Evolutionary conservation across 2,888 invertebrate genomes (phyloP).

Genomic region (Crematogaster levior): DNA sequence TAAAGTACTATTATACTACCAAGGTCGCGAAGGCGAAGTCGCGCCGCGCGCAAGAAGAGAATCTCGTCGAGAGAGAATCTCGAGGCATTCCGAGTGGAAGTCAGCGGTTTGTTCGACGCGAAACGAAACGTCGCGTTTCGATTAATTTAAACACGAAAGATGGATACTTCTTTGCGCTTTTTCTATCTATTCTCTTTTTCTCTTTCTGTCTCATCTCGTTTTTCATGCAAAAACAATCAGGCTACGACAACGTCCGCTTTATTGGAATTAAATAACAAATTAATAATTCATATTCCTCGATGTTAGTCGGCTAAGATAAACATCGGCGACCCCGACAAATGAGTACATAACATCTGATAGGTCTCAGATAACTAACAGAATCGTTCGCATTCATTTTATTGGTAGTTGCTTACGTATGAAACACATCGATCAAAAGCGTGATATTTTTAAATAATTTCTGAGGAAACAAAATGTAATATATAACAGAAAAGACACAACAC

Average conservation of each 20-base stretch:
- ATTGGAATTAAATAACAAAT: constrained; percentile 31
- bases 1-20: constrained; percentile 19
- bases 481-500: too few species aligned
- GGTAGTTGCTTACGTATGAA: background rate
- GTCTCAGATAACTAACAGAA: background rate
- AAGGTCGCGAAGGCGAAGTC: constrained; percentile 11
- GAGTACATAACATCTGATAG: background rate
- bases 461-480: background rate
- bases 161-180: background rate
- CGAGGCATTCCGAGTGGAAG: background rate
- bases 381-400: background rate
- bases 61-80: constrained; percentile 9
- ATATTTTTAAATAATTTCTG: background rate
- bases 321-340: background rate
- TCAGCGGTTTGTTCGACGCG: background rate
- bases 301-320: background rate
- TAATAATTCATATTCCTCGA: constrained; percentile 12
- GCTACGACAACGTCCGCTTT: background rate
- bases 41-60: background rate
- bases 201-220: background rate
- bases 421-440: background rate
- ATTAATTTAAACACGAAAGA: constrained; percentile 18
- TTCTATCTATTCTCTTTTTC: background rate
- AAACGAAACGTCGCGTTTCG: constrained; percentile 1
- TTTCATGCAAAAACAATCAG: background rate